Conservation (phyloP, 2,797 vertebrate genomes). For the Acanthornis magna region DNA sequence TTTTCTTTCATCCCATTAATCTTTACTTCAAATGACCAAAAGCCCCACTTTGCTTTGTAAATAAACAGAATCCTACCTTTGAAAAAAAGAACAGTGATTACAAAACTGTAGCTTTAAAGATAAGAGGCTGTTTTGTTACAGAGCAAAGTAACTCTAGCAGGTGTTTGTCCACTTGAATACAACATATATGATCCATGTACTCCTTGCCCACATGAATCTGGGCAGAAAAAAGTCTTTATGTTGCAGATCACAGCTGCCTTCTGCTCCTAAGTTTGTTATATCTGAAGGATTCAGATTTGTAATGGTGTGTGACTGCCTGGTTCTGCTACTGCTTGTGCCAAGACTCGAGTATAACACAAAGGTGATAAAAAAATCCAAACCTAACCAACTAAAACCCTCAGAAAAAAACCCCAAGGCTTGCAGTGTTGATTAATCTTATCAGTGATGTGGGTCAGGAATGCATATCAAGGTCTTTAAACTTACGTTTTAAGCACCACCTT, state of each 20-base stretch:
- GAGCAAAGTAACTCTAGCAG: background rate
- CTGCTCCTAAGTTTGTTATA: background rate
- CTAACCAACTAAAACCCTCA: background rate
- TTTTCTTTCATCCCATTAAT: background rate
- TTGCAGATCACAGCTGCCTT: background rate
- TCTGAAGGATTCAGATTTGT: background rate
- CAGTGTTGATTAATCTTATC: background rate
- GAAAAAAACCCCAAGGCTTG: background rate
- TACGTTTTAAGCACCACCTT: background rate
- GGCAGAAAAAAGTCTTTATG: background rate
- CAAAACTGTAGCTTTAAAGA: background rate
- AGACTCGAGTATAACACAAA: background rate
- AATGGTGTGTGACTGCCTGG: background rate
- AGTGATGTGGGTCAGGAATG: background rate
- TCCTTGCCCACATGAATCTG: background rate
- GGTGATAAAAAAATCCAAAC: background rate
- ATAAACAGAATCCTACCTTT: background rate
- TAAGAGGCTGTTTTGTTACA: background rate
- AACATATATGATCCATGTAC: rapidly evolving
- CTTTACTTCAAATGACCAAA: background rate
- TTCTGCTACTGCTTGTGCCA: background rate
- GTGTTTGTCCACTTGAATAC: background rate
- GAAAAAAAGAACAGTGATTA: background rate
- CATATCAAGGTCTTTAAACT: background rate
- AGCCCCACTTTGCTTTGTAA: background rate